phyloP scores from a whole-genome alignment of 92 coral and sea anemone species.

The Desmophyllum pertusum region DNA sequence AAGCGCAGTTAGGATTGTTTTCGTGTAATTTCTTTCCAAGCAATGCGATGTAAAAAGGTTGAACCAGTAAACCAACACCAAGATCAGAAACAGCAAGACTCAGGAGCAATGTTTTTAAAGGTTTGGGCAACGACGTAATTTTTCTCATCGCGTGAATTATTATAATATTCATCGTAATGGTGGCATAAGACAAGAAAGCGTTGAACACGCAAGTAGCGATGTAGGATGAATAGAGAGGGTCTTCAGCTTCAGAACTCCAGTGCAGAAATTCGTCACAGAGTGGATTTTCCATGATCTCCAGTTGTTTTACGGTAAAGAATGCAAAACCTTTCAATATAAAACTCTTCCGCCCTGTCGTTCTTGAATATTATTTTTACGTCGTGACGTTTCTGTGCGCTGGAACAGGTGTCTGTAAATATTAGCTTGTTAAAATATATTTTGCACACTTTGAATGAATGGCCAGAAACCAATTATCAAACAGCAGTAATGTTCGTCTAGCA shows the following conservation, averaged over 20 bases:
- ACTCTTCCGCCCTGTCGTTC: too few species aligned
- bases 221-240: background rate
- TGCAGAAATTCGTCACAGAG: background rate
- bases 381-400: too few species aligned
- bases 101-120: background rate
- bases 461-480: too few species aligned
- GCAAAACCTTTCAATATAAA: too few species aligned
- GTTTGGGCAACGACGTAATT: background rate
- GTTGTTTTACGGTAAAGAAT: background rate
- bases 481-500: too few species aligned
- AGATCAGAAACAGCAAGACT: conserved; percentile 22
- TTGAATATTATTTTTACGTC: too few species aligned
- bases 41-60: too few species aligned
- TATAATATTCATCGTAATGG: background rate
- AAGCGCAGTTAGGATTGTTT: background rate
- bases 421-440: too few species aligned
- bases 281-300: background rate
- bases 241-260: background rate
- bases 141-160: background rate
- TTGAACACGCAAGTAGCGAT: background rate
- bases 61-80: background rate
- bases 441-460: too few species aligned
- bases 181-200: background rate
- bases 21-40: background rate
- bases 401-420: too few species aligned